Base-by-base conservation (phyloP, 2,888 invertebrate species). In the Sisyra terminalis region DNA sequence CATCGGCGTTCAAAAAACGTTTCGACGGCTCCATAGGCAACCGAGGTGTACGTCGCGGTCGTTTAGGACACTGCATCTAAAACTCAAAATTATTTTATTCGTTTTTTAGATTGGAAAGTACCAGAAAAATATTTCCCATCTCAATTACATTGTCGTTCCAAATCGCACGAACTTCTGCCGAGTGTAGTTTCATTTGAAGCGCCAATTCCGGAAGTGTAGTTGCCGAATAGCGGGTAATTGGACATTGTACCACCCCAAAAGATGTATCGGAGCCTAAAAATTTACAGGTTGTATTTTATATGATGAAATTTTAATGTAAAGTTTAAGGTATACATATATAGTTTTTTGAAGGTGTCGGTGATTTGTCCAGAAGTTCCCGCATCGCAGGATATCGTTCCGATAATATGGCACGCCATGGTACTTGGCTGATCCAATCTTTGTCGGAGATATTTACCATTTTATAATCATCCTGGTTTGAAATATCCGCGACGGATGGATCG, bases 131-230 rank as follows among this genome's bases (percentile, higher is more conserved):
- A n/a, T n/a, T n/a, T n/a, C n/a, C n/a, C n/a, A n/a, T n/a, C n/a
- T n/a, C n/a, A n/a, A n/a, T 18, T 39, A 16, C 16, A 29, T 18
- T 39, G n/a, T 39, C 14, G 14, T 29, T 29, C 39, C 39, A 39
- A 39, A 39, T 39, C 2, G 39, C 18, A 13, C 39, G 39, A 24
- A 39, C 39, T 18, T 18, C 18, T 11, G 18, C 29, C 11, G 39
- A 39, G 11, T 39, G 24, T 24, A 39, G 11, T 39, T 39, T 39
- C 35, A 29, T 29, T 13, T 29, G 39, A n/a, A 39, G 24, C 14
- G 18, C 39, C 9, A 24, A 24, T 39, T 39, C 39, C 11, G 17
- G 24, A 11, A 39, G 11, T 7, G 24, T 18, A 7, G 39, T 39
- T n/a, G 13, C 14, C 29, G 29, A 18, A 18, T 29, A 24, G 10